These are phyloP conservation scores for Euwallacea similis DNA, from an alignment of 1,140 invertebrate species.

Conservation along the genomic window DNA sequence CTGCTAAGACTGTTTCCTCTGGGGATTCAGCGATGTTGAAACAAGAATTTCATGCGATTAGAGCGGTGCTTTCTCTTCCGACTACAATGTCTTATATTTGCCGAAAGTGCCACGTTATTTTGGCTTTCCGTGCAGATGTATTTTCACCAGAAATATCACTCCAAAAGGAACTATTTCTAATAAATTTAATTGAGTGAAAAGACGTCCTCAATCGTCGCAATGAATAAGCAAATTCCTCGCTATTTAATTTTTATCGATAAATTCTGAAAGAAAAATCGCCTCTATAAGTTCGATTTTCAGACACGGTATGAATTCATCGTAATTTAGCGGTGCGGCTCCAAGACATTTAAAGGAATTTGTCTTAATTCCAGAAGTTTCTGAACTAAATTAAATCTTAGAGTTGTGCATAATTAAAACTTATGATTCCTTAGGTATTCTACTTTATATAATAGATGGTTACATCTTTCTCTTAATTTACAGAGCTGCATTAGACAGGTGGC, in stretches of 20 bases:
- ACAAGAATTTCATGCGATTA: conserved; percentile 30
- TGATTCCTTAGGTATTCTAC: conserved; percentile 21
- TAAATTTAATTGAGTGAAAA: too few species aligned
- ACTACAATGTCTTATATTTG: conserved; percentile 19
- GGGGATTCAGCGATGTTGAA: conserved; percentile 24
- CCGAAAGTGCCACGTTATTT: conserved; percentile 21
- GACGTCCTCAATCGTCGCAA: neutral
- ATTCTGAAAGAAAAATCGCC: conserved; percentile 21
- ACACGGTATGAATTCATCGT: conserved; percentile 23
- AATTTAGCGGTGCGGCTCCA: conserved; percentile 21
- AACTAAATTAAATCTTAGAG: conserved; percentile 34
- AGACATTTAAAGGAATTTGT: conserved; percentile 32
- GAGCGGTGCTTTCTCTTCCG: conserved; percentile 7
- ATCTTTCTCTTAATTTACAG: conserved; percentile 1
- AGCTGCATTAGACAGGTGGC: neutral
- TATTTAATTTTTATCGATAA: conserved; percentile 23
- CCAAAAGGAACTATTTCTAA: too few species aligned
- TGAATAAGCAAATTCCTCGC: neutral
- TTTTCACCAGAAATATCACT: neutral
- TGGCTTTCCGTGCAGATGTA: conserved; percentile 5
- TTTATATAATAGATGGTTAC: conserved; percentile 18
- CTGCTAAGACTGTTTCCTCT: conserved; percentile 22
- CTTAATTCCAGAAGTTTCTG: conserved; percentile 31
- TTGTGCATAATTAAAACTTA: conserved; percentile 37
- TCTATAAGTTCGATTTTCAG: conserved; percentile 15